These are phyloP conservation scores for Spilosoma lubricipeda DNA, from an alignment of 2,888 invertebrate genomes.

Conservation along the genomic window DNA sequence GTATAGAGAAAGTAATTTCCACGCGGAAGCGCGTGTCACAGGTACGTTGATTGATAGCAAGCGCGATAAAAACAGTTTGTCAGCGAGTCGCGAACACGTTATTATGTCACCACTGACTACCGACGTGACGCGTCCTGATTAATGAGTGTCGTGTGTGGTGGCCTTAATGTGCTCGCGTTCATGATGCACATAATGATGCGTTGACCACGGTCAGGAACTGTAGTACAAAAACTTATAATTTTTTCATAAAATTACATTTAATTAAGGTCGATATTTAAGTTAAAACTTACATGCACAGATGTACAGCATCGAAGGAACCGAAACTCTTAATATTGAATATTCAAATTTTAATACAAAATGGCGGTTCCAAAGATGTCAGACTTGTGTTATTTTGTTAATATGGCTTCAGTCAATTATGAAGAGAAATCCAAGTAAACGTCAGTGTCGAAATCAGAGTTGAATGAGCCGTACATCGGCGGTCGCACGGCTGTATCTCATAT, in stretches of 20 bases:
- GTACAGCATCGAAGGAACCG: constrained; percentile 13
- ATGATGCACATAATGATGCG: constrained; percentile 57
- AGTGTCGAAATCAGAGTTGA: constrained; percentile 68
- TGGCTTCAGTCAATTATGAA: constrained; percentile 59
- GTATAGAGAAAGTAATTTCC: constrained; percentile 70
- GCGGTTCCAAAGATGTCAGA: constrained; percentile 28
- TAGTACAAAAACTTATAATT: neutral
- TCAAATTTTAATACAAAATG: constrained; percentile 29
- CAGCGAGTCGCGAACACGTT: constrained; percentile 71
- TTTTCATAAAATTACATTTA: neutral
- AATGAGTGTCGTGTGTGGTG: constrained; percentile 70
- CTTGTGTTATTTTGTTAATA: constrained; percentile 43
- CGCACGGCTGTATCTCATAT: constrained; percentile 79
- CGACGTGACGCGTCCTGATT: constrained; percentile 72
- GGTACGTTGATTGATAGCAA: constrained; percentile 74
- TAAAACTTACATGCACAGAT: neutral
- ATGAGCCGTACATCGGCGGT: constrained; percentile 74
- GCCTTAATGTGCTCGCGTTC: constrained; percentile 66
- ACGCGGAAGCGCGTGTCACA: constrained; percentile 76
- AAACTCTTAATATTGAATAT: constrained; percentile 31
- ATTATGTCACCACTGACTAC: constrained; percentile 78
- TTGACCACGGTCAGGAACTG: constrained; percentile 66
- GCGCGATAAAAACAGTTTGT: constrained; percentile 77
- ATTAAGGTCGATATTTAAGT: neutral
- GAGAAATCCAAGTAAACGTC: constrained; percentile 61